A percentile compares a stretch with the other conserved stretches of the same genome.
phyloP scores from a whole-genome alignment of 2,888 invertebrate genomes.

The Tetramorium bicarinatum region DNA sequence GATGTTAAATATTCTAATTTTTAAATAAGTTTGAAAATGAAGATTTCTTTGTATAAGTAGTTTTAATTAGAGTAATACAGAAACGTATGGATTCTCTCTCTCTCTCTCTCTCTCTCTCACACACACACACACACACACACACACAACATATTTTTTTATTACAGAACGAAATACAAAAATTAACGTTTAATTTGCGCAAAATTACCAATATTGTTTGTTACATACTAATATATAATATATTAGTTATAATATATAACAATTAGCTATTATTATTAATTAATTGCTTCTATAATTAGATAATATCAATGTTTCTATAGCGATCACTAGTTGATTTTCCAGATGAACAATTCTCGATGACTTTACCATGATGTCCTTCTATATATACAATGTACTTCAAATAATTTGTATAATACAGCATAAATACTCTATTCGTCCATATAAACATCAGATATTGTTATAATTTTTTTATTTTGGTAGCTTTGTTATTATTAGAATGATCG shows the following conservation, averaged over 20 bases:
- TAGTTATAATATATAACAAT: neutral
- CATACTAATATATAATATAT: neutral
- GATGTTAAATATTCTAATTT: neutral
- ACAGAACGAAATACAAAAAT: neutral
- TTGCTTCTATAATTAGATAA: slow-evolving; percentile 13
- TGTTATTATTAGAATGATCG: neutral
- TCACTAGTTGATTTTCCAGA: neutral
- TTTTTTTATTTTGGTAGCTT: neutral
- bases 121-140: too few relatives aligned
- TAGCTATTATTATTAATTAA: neutral
- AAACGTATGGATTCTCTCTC: neutral
- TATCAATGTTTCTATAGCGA: neutral
- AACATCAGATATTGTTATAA: neutral
- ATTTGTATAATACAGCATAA: neutral
- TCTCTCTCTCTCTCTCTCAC: too few relatives aligned
- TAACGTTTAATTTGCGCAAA: neutral
- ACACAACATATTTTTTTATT: neutral
- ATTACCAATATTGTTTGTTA: neutral
- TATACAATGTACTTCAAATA: neutral
- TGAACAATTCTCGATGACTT: neutral
- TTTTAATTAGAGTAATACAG: neutral
- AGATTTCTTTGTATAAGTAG: neutral
- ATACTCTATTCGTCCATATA: neutral
- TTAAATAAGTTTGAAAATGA: neutral
- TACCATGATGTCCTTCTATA: neutral